These are phyloP conservation scores for Mesorhabditis sp. DNA, from an alignment of 2,888 invertebrate genomes.

Conservation along the genomic window DNA sequence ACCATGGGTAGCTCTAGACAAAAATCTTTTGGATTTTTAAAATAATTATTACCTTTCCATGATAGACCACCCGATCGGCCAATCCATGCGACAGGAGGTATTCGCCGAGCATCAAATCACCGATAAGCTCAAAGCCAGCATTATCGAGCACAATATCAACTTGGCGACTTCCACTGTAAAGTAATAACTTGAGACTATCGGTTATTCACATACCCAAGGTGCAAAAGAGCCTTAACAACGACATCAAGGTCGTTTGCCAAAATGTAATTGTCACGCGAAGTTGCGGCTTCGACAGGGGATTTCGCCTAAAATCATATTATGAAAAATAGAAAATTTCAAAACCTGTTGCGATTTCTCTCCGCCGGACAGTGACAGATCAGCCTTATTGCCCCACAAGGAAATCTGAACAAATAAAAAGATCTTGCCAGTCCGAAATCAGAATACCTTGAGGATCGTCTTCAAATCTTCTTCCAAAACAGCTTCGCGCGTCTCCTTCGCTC, in stretches of 20 bases:
- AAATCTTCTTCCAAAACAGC: conserved; percentile 13
- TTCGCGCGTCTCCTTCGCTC: not conserved
- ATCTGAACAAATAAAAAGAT: not conserved
- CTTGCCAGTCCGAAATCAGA: not conserved
- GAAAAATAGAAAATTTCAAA: too few species aligned
- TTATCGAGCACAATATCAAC: conserved; percentile 78
- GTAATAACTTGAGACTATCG: too few species aligned
- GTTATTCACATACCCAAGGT: not conserved
- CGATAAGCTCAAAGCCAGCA: conserved; percentile 84
- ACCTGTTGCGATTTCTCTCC: conserved; percentile 62
- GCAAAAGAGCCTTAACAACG: not conserved
- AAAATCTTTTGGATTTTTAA: not conserved
- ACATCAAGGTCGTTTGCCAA: conserved; percentile 20
- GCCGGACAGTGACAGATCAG: conserved; percentile 80
- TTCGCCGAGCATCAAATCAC: conserved; percentile 82
- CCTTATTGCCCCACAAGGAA: conserved; percentile 88
- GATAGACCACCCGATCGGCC: conserved; percentile 41
- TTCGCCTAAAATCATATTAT: conserved; percentile 12
- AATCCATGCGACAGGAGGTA: conserved; percentile 68
- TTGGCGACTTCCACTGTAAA: conserved; percentile 16
- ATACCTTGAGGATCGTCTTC: conserved; percentile 17
- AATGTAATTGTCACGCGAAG: conserved; percentile 18
- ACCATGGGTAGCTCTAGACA: conserved; percentile 88
- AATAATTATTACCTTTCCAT: conserved; percentile 43
- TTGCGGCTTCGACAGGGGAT: conserved; percentile 14